Conservation (phyloP, 2,113 vertebrate genomes). For the Hylia prasina region DNA sequence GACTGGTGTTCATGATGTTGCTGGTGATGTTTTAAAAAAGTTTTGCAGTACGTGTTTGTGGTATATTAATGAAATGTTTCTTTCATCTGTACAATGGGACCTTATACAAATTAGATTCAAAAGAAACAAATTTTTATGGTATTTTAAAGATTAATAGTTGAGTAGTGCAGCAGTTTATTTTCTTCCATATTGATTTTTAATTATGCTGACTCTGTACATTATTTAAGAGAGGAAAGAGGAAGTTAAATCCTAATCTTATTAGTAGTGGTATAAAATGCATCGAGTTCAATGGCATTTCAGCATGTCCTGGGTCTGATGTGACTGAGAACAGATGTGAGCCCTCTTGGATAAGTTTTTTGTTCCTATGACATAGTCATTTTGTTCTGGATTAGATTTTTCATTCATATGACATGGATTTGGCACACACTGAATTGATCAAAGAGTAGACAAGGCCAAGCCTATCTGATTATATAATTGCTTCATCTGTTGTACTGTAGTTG, state of each 20-base stretch:
- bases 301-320: background rate
- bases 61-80: background rate
- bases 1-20: background rate
- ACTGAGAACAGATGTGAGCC: constrained; percentile 17
- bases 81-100: background rate
- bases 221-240: background rate
- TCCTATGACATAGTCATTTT: background rate
- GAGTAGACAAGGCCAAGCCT: background rate
- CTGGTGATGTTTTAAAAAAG: background rate
- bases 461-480: background rate
- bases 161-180: background rate
- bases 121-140: background rate
- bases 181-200: constrained; percentile 10
- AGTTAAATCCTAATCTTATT: constrained; percentile 34
- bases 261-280: background rate
- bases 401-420: background rate
- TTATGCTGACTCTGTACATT: background rate
- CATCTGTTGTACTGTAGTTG: background rate
- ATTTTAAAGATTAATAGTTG: background rate
- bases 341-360: background rate
- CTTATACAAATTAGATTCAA: background rate
- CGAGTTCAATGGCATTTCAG: background rate
- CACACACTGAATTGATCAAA: background rate
- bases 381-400: background rate
- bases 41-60: background rate